These are phyloP conservation scores for Pseudochromis fuscus DNA, from an alignment of 2,797 vertebrate genomes.

Conservation along the genomic window DNA sequence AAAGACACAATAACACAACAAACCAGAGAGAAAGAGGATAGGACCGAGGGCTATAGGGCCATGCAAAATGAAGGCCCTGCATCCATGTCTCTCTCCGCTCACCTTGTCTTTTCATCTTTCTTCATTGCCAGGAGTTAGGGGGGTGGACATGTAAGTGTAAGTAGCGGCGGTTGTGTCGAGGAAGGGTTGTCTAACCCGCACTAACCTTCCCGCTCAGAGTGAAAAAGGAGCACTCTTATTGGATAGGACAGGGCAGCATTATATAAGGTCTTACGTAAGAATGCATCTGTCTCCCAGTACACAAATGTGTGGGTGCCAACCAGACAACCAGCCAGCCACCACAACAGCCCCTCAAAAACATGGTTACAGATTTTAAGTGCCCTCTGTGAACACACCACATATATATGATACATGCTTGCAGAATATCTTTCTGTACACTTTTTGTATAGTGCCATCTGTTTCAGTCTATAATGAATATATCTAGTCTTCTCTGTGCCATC, in stretches of 20 bases:
- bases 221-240: conserved; percentile 75
- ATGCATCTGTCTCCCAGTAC: conserved; percentile 84
- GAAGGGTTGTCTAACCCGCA: conserved; percentile 68
- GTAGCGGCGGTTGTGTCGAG: conserved; percentile 41
- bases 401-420: conserved; percentile 53
- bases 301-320: conserved; percentile 80
- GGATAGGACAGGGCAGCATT: conserved; percentile 75
- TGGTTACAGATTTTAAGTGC: conserved; percentile 63
- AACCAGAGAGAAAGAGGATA: conserved; percentile 14
- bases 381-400: conserved; percentile 46
- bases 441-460: conserved; percentile 66
- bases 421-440: conserved; percentile 51
- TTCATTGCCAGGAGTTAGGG: conserved; percentile 41
- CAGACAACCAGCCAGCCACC: conserved; percentile 69
- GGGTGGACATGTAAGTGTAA: conserved; percentile 31
- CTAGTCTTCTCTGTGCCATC: conserved; percentile 44
- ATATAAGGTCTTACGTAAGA: conserved; percentile 87
- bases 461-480: conserved; percentile 62
- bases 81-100: conserved; percentile 27
- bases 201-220: conserved; percentile 68
- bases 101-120: conserved; percentile 55
- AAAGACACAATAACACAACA: conserved; percentile 28
- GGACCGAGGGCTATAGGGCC: background rate
- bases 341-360: conserved; percentile 70
- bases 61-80: conserved; percentile 29